A percentile compares a stretch with the other conserved stretches of the same genome.
phyloP scores from a whole-genome alignment of 2,113 vertebrate species.

The Antidorcas marsupialis region DNA sequence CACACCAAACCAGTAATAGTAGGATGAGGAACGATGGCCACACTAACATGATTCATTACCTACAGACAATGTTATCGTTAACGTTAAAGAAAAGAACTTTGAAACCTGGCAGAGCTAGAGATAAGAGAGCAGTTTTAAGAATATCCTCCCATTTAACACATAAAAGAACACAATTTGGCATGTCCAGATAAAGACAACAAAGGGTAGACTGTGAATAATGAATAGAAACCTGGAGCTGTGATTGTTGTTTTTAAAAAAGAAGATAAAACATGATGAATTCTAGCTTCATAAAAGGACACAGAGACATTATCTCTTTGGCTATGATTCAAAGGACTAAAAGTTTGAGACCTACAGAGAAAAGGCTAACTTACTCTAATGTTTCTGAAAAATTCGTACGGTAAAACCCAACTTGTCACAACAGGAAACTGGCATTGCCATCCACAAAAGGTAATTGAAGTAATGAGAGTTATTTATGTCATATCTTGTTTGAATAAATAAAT shows the following conservation, averaged over 20 bases:
- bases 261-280: neutral
- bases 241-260: neutral
- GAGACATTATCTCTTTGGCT: neutral
- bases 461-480: neutral
- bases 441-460: neutral
- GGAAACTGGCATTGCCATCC: neutral
- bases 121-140: neutral
- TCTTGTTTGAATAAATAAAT: neutral
- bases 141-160: neutral
- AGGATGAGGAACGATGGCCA: neutral
- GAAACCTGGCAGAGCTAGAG: neutral
- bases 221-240: neutral
- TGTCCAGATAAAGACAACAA: neutral
- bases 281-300: neutral
- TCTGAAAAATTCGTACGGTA: neutral
- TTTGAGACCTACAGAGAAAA: neutral
- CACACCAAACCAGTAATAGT: neutral
- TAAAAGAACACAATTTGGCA: neutral
- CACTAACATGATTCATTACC: neutral
- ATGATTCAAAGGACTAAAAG: neutral
- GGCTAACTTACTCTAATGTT: neutral
- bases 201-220: neutral
- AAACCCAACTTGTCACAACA: neutral
- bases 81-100: neutral
- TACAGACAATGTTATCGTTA: neutral